Base-by-base conservation (phyloP, 2,888 invertebrate genomes). In the Hydrotaea cyrtoneurina region DNA sequence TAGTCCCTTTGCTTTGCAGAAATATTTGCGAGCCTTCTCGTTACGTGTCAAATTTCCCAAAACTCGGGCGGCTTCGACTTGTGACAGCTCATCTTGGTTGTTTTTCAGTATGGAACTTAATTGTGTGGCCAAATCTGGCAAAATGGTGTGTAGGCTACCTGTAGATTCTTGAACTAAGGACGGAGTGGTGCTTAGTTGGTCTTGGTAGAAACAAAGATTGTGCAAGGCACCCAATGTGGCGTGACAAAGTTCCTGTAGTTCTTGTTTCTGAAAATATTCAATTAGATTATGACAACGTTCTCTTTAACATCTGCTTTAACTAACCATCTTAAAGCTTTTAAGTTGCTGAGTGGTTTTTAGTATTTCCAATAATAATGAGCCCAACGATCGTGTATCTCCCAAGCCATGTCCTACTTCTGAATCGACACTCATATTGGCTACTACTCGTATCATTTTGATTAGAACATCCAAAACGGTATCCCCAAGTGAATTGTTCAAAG, bases 391-490 rank as follows among this genome's bases (percentile, higher is more conserved):
- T 7, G 90, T 88, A 8, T 90, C 92, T 0, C 94, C 94, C 86
- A 97, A 91, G 0, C 94, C 94, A 50, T 94, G 94, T 0, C 97
- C 97, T 3, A 96, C 96, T 64, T 95, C 94, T 59, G 95, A 94
- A 88, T 96, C 95, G 83, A 97, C 95, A 82, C 96, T 96, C 91
- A 97, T 94, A 90, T 97, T 97, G 2, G 97, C 97, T 31, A 97
- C 93, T n/a, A 97, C 96, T 5, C 97, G 94, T 17, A 97, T 91
- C 73, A 93, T 87, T 88, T 92, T 93, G 43, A 92, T 90, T 23
- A 93, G 89, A 62, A 92, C 92, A 89, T 93, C 93, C 71, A 92
- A 90, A 0, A 92, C 92, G 0, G 91, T 89, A 78, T 92, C 92
- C n/a, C 91, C 91, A 86, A 90, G 88, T 50, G 91, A 90, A 66